Base-by-base conservation (phyloP, 1,140 invertebrate species). In the Drosophila fuyamai region DNA sequence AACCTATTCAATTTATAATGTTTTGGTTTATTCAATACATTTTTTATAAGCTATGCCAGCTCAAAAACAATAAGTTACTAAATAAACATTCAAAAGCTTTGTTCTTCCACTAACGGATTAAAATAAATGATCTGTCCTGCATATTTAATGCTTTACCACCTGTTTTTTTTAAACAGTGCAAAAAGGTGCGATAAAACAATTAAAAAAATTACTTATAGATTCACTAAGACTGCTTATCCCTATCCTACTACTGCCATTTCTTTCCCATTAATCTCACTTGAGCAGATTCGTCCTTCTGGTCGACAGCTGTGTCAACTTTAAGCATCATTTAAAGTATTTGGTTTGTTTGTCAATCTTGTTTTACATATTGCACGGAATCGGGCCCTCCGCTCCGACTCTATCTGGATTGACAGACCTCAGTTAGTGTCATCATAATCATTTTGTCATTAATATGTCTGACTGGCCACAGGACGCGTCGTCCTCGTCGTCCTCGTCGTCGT, bases 381-480 rank as follows among this genome's bases (percentile, higher is more conserved):
- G 43, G 35, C 48, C 36, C 13, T n/a, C 9, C 62, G 2, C 29
- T 9, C 16, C 6, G 14, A 44, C 48, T 50, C 38, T 63, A 62
- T 71, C 65, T 35, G 57, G 67, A 79, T 72, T 79, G 67, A 79
- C 53, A 65, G 76, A 66, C 62, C 74, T 76, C 78, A 76, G 81
- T 81, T 80, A 77, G 79, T 91, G 84, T 91, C 84, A 83, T 86
- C 84, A 90, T 91, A 90, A 91, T 91, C 89, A 91, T 91, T 91
- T 91, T 83, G 89, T 86, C 89, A 91, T 91, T 85, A 91, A 91
- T 91, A 89, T 91, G 83, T 91, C 79, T 91, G 79, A 79, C 76
- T 81, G 76, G 70, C 74, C 84, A 89, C 84, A 89, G 44, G 68
- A 62, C 68, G 67, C 41, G 65, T 78, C 66, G 71, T 71, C 51